phyloP scores from a whole-genome alignment of 2,888 invertebrate species.

The Ptychoptera albimana region DNA sequence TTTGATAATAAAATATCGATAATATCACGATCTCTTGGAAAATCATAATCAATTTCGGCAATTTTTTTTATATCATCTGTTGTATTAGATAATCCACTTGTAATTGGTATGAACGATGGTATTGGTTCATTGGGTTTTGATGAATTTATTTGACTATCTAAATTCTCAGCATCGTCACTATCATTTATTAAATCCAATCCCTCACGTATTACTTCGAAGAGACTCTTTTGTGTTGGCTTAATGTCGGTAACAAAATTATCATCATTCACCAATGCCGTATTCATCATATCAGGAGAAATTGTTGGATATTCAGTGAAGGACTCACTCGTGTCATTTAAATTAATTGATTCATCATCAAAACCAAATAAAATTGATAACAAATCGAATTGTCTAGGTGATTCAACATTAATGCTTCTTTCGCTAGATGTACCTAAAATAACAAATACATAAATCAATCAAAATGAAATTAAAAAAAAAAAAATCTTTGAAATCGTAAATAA shows the following conservation, averaged over 20 bases:
- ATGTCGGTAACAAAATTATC: too few relatives aligned
- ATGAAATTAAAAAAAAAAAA: not conserved
- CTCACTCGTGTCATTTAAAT: not conserved
- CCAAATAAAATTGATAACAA: slow-evolving; percentile 26
- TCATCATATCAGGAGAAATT: too few relatives aligned
- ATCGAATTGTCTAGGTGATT: slow-evolving; percentile 20
- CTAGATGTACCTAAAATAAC: not conserved
- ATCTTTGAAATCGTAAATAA: slow-evolving; percentile 1
- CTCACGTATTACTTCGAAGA: slow-evolving; percentile 24
- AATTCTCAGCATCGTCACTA: slow-evolving; percentile 12
- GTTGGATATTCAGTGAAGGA: too few relatives aligned
- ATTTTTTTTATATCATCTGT: not conserved
- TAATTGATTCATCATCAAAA: slow-evolving; percentile 15
- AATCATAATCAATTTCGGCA: too few relatives aligned
- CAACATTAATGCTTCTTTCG: not conserved
- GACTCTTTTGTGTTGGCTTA: slow-evolving; percentile 19
- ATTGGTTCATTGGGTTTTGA: not conserved
- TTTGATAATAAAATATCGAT: not conserved
- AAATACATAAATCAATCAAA: not conserved
- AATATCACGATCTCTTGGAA: too few relatives aligned
- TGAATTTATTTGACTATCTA: not conserved
- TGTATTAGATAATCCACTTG: not conserved
- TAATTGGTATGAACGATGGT: too few relatives aligned
- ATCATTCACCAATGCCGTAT: too few relatives aligned
- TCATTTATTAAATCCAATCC: slow-evolving; percentile 27